phyloP scores from a whole-genome alignment of 2,888 invertebrate species.

The Sicus ferrugineus region DNA sequence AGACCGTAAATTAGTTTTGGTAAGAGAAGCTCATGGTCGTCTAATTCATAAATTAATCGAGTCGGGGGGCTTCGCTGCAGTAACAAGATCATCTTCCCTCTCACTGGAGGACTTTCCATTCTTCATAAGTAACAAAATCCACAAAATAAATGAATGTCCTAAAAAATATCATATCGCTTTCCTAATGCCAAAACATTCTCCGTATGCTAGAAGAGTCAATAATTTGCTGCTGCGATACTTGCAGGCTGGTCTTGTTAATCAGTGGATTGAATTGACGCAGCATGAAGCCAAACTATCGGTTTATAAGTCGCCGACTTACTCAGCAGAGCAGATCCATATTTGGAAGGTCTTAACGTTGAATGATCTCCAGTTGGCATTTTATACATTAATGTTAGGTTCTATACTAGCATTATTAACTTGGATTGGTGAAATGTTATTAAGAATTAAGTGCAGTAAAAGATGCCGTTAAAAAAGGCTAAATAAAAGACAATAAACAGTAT shows the following conservation, averaged over 20 bases:
- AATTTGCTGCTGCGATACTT: conserved; percentile 53
- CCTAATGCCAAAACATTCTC: conserved; percentile 55
- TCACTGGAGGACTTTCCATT: conserved; percentile 54
- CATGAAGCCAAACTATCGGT: conserved; percentile 52
- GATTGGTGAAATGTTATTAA: neutral
- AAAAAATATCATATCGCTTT: conserved; percentile 61
- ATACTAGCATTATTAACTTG: conserved; percentile 38
- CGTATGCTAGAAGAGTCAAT: conserved; percentile 55
- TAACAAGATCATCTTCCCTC: conserved; percentile 56
- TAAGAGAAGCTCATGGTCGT: conserved; percentile 50
- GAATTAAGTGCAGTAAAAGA: no score
- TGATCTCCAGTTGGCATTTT: conserved; percentile 62
- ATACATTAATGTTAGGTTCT: conserved; percentile 56
- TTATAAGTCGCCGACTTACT: conserved; percentile 47
- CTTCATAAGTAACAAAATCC: conserved; percentile 54
- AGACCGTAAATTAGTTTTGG: conserved; percentile 52
- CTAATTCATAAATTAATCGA: conserved; percentile 52
- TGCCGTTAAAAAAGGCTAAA: no score
- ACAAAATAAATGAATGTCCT: conserved; percentile 63
- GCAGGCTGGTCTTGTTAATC: conserved; percentile 56
- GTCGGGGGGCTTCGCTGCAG: conserved; percentile 52
- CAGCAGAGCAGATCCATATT: conserved; percentile 46
- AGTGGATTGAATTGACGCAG: conserved; percentile 58
- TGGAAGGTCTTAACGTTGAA: conserved; percentile 58
- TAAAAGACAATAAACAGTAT: no score